phyloP scores from a whole-genome alignment of 2,888 invertebrate genomes.

The Drosophila affinis region DNA sequence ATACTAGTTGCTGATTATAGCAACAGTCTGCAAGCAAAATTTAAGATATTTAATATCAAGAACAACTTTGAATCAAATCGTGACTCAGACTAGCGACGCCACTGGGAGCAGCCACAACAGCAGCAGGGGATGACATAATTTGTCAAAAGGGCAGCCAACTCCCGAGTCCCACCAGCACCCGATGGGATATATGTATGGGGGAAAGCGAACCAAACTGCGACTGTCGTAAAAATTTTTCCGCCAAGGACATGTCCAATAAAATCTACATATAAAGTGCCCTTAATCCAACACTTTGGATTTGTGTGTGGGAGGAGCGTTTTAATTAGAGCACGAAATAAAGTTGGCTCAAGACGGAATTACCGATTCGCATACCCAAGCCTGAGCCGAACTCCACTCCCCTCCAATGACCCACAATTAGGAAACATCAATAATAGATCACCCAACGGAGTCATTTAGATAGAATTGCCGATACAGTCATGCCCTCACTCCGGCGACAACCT shows the following conservation, averaged over 20 bases:
- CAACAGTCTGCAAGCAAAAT: background rate
- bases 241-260: conserved; percentile 47
- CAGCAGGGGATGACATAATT: conserved; percentile 67
- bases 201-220: conserved; percentile 15
- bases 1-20: background rate
- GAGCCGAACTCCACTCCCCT: background rate
- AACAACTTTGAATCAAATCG: conserved; percentile 19
- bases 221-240: conserved; percentile 37
- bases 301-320: conserved; percentile 36
- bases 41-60: background rate
- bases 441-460: conserved; percentile 43
- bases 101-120: conserved; percentile 47
- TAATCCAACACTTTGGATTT: background rate
- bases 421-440: conserved; percentile 37
- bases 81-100: conserved; percentile 44
- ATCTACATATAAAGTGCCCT: conserved; percentile 60
- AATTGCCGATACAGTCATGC: conserved; percentile 25
- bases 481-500: conserved; percentile 21
- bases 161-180: background rate
- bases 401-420: conserved; percentile 38
- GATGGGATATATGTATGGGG: conserved; percentile 26
- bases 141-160: conserved; percentile 33
- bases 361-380: conserved; percentile 20
- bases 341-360: conserved; percentile 9
- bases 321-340: conserved; percentile 39